phyloP scores from a whole-genome alignment of 2,113 vertebrate species.

The Macaca fascicularis region T2T-MFA8v1.1 NC_088385.1:125992001-125992500 shows the following conservation, averaged over 20 bases:
- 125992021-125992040: too few relatives aligned
- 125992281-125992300: background rate
- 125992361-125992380: constrained; percentile 56
- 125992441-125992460: background rate
- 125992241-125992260: background rate
- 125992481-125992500: background rate
- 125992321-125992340: fast-evolving
- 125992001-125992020: too few relatives aligned
- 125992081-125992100: background rate
- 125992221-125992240: constrained; percentile 63
- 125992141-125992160: constrained; percentile 50
- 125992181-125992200: constrained; percentile 70
- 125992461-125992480: fast-evolving
- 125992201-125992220: constrained; percentile 65
- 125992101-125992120: constrained; percentile 65
- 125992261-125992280: background rate
- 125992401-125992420: background rate
- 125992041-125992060: background rate
- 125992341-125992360: constrained; percentile 28
- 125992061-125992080: constrained; percentile 55
- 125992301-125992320: background rate
- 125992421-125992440: background rate
- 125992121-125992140: constrained; percentile 54
- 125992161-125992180: background rate
- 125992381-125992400: constrained; percentile 4